Base-by-base conservation (phyloP, 2,797 vertebrate species). In the Cyprinodon diabolis region DNA sequence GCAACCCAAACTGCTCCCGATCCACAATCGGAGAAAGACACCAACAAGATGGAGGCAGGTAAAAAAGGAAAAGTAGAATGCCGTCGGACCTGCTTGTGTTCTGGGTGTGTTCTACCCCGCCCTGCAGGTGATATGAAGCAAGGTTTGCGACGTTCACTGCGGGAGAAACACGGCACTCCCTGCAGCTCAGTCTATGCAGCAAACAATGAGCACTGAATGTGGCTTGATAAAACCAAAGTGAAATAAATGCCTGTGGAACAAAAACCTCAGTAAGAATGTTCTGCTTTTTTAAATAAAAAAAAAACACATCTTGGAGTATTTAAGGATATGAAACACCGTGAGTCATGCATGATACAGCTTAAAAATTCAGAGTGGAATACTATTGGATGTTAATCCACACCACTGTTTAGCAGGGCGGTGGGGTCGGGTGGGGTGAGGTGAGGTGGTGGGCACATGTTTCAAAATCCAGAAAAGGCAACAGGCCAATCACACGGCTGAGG, bases 51-150 rank as follows among this genome's bases (percentile, higher is more conserved):
- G 48, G 56, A 49, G 7, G 51, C 35, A 35, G 15, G 45, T 1
- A 74, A 75, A 69, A 69, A 80, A 55, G 67, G 47, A 65, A 37
- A 40, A 21, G 79, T 55, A 77, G 74, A 91, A 94, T 94, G 92
- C 69, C 17, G 92, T 88, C 1, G 13, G 77, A 88, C 93, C 84
- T 79, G 94, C 86, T 90, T 67, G n/a, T 65, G 72, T 68, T 66
- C 69, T 75, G 81, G 87, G 88, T 13, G 78, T 80, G 78, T 77
- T 43, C 21, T 1, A 66, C 83, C 79, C 72, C 80, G 82, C 90
- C 91, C 69, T 71, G 17, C 66, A 80, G 73, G 74, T 82, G 82
- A 58, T 72, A 75, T 79, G 66, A 84, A 25, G 52, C 49, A 19
- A 23, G 15, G 52, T 71, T 74, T 75, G 52, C 48, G 71, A 57